Evolutionary conservation across 2,113 vertebrate genomes (phyloP).

Genomic region (Struthio camelus): DNA sequence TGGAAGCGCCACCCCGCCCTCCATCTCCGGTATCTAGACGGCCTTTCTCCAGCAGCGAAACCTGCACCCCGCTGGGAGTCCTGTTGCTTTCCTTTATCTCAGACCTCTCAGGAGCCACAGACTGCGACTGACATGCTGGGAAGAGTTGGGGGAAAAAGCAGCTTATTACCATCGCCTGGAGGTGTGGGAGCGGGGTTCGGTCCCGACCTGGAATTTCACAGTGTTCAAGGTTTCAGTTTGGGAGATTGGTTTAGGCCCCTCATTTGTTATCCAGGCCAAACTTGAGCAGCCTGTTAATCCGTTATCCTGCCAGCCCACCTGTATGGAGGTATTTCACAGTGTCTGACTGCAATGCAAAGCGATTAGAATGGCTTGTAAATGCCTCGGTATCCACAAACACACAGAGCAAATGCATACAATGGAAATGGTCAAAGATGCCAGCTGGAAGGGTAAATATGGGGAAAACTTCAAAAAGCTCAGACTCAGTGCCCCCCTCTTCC

Average conservation of each 20-base stretch:
- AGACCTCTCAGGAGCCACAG: not conserved
- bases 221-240: not conserved
- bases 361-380: conserved; percentile 19
- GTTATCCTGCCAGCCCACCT: not conserved
- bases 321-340: not conserved
- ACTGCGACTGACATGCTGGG: not conserved
- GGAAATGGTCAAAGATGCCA: not conserved
- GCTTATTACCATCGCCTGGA: not conserved
- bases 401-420: not conserved
- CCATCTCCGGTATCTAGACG: rapidly evolving
- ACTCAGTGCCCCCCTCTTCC: not conserved
- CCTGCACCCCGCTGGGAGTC: not conserved
- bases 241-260: not conserved
- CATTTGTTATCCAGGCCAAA: not conserved
- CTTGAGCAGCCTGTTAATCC: not conserved
- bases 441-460: conserved; percentile 38
- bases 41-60: not conserved
- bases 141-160: not conserved
- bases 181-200: rapidly evolving
- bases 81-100: not conserved
- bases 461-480: conserved; percentile 18
- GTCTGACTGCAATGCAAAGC: not conserved
- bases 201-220: not conserved
- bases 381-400: conserved; percentile 13
- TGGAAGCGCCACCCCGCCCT: not conserved